Evolutionary conservation across 2,888 invertebrate species (phyloP).

Genomic region (Trypoxylon attenuatum): DNA sequence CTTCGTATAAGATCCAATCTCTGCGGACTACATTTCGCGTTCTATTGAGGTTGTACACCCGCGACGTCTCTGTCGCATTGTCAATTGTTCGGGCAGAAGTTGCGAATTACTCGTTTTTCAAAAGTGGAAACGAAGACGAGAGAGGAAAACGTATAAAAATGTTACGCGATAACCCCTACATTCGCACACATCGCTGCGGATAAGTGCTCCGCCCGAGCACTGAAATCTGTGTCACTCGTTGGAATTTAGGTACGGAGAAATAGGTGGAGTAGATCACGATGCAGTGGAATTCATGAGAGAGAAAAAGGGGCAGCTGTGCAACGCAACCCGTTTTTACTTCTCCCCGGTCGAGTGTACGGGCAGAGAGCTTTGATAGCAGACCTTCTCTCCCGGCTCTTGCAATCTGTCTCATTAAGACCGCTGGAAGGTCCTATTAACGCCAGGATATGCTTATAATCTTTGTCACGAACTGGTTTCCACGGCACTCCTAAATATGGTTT

Average conservation of each 20-base stretch:
- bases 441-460: slow-evolving; percentile 7
- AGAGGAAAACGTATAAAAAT: no score
- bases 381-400: background rate
- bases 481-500: slow-evolving; percentile 4
- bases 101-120: no score
- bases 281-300: slow-evolving; percentile 7
- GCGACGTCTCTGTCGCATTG: no score
- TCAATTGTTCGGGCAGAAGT: no score
- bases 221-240: background rate
- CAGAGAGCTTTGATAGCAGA: background rate
- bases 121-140: no score
- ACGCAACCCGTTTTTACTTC: background rate
- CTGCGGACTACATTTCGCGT: no score
- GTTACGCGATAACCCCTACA: no score
- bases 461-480: slow-evolving; percentile 13
- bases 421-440: slow-evolving; percentile 25
- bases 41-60: no score
- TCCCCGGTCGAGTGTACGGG: background rate
- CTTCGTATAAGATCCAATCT: no score
- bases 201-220: no score
- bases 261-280: slow-evolving; percentile 11
- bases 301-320: background rate
- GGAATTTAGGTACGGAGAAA: background rate
- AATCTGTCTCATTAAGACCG: slow-evolving; percentile 31
- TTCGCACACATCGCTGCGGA: no score